Evolutionary conservation across 2,797 vertebrate genomes (phyloP).

Genomic region (Betta splendens): DNA sequence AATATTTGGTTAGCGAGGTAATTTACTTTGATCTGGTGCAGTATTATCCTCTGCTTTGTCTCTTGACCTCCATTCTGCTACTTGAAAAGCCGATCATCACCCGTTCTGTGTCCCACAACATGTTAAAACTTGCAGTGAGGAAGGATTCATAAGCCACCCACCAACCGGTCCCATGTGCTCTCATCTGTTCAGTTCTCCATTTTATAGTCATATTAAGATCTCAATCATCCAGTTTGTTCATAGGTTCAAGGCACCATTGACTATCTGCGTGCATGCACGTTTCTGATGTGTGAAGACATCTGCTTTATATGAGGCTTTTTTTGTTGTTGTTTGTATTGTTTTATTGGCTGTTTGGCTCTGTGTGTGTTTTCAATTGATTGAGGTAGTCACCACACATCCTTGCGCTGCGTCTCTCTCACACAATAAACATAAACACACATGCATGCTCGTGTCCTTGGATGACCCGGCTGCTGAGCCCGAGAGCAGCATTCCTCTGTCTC

Average conservation of each 20-base stretch:
- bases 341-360: constrained; percentile 53
- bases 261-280: constrained; percentile 19
- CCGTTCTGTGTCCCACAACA: neutral
- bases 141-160: constrained; percentile 27
- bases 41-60: constrained; percentile 11
- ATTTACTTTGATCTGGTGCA: constrained; percentile 6
- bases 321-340: constrained; percentile 50
- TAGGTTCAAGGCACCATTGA: constrained; percentile 36
- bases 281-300: constrained; percentile 47
- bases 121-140: constrained; percentile 15
- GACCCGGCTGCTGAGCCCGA: constrained; percentile 38
- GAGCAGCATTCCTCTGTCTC: constrained; percentile 51
- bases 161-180: constrained; percentile 24
- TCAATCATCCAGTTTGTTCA: constrained; percentile 24
- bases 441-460: constrained; percentile 52
- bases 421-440: constrained; percentile 44
- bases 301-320: constrained; percentile 34
- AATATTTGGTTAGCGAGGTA: constrained; percentile 21
- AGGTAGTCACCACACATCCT: constrained; percentile 58
- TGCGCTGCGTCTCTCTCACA: constrained; percentile 23
- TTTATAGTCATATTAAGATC: constrained; percentile 48
- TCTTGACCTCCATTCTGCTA: neutral
- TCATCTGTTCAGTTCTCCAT: constrained; percentile 31
- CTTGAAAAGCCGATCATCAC: constrained; percentile 11
- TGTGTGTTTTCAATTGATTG: constrained; percentile 58